These are phyloP conservation scores for Xenus cinereus DNA, from an alignment of 2,113 vertebrate genomes.

Conservation along the genomic window DNA sequence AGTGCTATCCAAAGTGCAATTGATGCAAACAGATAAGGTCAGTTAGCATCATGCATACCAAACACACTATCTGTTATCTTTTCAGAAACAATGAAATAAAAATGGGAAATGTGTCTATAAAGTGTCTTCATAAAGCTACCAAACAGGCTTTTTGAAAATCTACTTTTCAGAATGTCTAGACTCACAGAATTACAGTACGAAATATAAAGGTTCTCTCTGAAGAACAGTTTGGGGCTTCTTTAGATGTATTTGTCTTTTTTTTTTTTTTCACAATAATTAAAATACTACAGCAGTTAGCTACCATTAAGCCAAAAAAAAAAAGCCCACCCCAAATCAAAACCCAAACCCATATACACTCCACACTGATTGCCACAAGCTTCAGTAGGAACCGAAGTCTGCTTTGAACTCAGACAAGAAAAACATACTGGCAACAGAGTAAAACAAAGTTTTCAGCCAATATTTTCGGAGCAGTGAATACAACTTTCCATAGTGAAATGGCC, in stretches of 20 bases:
- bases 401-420: background rate
- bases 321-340: background rate
- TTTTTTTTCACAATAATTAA: background rate
- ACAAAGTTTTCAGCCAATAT: background rate
- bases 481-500: background rate
- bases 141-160: background rate
- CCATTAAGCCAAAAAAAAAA: background rate
- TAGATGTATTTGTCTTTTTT: background rate
- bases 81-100: background rate
- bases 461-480: background rate
- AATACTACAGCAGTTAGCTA: background rate
- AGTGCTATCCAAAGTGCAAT: background rate
- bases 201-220: background rate
- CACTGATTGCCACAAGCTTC: background rate
- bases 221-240: background rate
- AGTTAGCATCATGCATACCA: background rate
- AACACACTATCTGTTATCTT: background rate
- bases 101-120: background rate
- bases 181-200: background rate
- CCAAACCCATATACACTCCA: accelerated
- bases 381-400: background rate
- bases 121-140: background rate
- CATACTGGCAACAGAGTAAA: background rate
- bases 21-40: background rate
- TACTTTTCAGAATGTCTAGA: background rate